These are phyloP conservation scores for Phataginus tetradactyla DNA, from an alignment of 2,797 vertebrate species.

Conservation along the genomic window DNA sequence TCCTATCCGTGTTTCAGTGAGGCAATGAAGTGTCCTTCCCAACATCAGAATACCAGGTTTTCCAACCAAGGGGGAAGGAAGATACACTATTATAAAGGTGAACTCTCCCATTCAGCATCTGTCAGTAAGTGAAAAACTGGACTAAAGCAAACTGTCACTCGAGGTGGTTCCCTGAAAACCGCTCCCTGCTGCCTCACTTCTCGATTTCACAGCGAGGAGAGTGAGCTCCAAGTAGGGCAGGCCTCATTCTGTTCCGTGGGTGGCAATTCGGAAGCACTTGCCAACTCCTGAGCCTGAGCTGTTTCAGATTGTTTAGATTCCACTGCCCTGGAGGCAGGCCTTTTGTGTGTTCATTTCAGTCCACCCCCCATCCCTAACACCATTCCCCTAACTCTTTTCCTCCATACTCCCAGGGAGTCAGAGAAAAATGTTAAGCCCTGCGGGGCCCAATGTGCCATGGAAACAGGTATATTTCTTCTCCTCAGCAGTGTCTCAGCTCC, in stretches of 20 bases:
- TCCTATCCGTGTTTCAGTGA: neutral
- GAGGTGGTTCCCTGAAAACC: neutral
- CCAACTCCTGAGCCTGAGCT: constrained; percentile 73
- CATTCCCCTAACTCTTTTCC: neutral
- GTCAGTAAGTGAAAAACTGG: neutral
- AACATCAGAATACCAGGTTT: neutral
- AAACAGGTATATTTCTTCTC: constrained; percentile 71
- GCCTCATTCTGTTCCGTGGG: constrained; percentile 24
- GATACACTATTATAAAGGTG: neutral
- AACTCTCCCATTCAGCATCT: neutral
- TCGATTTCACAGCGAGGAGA: neutral
- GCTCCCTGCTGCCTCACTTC: neutral
- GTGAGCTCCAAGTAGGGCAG: neutral
- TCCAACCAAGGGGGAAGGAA: neutral
- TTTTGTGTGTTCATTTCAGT: constrained; percentile 76
- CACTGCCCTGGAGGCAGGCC: constrained; percentile 73
- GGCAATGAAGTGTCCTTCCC: neutral
- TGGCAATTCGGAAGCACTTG: constrained; percentile 61
- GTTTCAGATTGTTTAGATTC: constrained; percentile 85
- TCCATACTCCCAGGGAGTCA: constrained; percentile 71
- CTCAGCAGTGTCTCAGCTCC: neutral
- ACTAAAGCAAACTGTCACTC: neutral
- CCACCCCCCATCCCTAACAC: neutral
- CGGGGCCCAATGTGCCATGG: neutral
- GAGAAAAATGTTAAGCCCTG: constrained; percentile 83